Evolutionary conservation across 2,797 vertebrate genomes (phyloP), one percentile per base, ranked within the genome.

Genomic region (Lindbergichthys nudifrons): DNA sequence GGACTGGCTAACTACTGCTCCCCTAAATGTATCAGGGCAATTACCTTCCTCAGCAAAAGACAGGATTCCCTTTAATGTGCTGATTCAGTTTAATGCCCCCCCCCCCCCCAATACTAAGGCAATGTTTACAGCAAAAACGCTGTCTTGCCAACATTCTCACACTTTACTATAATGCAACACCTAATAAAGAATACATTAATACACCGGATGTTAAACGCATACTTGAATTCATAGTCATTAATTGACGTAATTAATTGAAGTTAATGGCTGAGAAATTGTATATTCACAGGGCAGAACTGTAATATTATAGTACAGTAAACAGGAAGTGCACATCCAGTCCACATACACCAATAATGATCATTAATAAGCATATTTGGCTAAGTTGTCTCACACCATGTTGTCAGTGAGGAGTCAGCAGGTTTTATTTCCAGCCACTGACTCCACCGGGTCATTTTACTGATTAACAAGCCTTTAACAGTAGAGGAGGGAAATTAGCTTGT

Each of bases 391-490:
- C 39, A 23, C n/a, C 13, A 42, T 1, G 4, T 21, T 16, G 32
- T 62, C 47, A 36, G 16, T 10, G 15, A 48, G 70, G 48, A 57
- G 73, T 79, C 70, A 72, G 69, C 65, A 46, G 71, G n/a, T 79
- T 76, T 61, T 72, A 26, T 50, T 42, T 61, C 43, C 67, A 57
- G 63, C 48, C n/a, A 45, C 69, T 59, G 39, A 53, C 72, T 68
- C 36, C 60, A 51, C 26, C 30, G 32, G 65, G 3, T 51, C n/a
- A 62, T 77, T 83, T 69, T 23, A 75, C 67, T 64, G 23, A 85
- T 82, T 79, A 84, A 60, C 78, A 73, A 51, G 47, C 57, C 54
- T 63, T 23, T 48, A n/a, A 6, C 54, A 26, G 68, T 21, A 48
- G 13, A 57, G 14, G 42, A 70, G 43, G 46, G 46, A 45, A 32